Evolutionary conservation across 2,888 invertebrate species (phyloP), one percentile per base, ranked within the genome.

Genomic region (Torymus auratus): DNA sequence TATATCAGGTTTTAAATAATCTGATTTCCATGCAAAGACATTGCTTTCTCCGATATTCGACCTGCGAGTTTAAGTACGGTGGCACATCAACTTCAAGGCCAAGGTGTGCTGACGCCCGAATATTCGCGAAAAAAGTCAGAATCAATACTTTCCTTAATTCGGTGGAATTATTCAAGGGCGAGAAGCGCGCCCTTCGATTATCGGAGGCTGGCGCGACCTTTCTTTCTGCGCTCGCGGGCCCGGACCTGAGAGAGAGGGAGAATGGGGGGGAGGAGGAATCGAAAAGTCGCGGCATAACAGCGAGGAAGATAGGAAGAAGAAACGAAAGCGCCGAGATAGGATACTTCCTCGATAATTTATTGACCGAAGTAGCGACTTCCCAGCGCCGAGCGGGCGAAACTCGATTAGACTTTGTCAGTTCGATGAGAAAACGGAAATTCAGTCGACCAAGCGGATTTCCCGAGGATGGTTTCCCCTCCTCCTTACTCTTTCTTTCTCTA

Each of bases 391-490:
- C 83, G 60, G 62, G 69, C 83, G 83, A 84, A 87, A 86, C 85
- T 86, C 86, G 86, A 86, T 86, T 85, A 86, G 85, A 86, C 84
- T 85, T 85, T 84, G 84, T 85, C 85, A 83, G 83, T 84, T 84
- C 84, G 85, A 85, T 83, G 85, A 84, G 84, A 85, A 86, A 85
- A 84, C 85, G 85, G 85, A 85, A 85, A 85, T 85, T 85, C 85
- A 84, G 83, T 83, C 83, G 83, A 85, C 84, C 84, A 83, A 84
- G 83, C 84, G 83, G 84, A 85, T 84, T 84, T 86, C 84, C 83
- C 82, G 75, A 78, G 83, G 83, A 85, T 84, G 84, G 81, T 79
- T 83, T 82, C 81, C 41, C 81, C 81, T 81, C 72, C 68, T 28
- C 76, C 2, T 67, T 61, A 15, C 74, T 23, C 65, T 12, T 23